Conservation (phyloP, 1,140 invertebrate species). For the Solenopsis invicta region DNA sequence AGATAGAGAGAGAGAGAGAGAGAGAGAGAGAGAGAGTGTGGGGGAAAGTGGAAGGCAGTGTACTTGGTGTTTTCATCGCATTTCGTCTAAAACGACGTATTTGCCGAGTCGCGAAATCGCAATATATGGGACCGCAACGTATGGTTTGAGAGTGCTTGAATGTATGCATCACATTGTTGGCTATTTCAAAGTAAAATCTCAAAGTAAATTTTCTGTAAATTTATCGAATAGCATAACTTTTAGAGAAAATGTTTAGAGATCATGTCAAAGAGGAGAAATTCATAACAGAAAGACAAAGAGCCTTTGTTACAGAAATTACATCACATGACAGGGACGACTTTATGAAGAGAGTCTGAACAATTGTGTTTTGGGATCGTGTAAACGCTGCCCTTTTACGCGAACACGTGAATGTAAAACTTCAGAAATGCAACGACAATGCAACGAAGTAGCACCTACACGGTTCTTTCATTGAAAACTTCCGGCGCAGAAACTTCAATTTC, state of each 20-base stretch:
- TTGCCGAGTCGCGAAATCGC: background rate
- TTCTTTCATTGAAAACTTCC: conserved; percentile 9
- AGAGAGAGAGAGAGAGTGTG: background rate
- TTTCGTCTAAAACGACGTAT: conserved; percentile 4
- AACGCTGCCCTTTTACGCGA: background rate
- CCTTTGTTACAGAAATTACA: background rate
- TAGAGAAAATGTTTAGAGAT: background rate
- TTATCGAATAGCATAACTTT: background rate
- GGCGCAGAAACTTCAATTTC: conserved; percentile 39
- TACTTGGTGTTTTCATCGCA: background rate
- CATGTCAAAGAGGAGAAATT: background rate
- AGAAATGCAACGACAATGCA: background rate
- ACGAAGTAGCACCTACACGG: background rate
- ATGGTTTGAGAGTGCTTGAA: background rate
- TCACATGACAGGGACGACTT: background rate
- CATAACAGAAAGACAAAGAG: background rate
- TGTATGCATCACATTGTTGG: background rate
- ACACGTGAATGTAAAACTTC: background rate
- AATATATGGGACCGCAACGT: background rate
- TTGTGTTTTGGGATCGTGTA: background rate
- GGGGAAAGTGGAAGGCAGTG: background rate
- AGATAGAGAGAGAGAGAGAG: background rate
- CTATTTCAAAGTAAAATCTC: background rate
- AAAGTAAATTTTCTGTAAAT: background rate
- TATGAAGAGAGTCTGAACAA: background rate